A percentile compares a stretch with the other conserved stretches of the same genome.
Conservation (phyloP, 2,797 vertebrate genomes). For the Sebastes alutus region DNA sequence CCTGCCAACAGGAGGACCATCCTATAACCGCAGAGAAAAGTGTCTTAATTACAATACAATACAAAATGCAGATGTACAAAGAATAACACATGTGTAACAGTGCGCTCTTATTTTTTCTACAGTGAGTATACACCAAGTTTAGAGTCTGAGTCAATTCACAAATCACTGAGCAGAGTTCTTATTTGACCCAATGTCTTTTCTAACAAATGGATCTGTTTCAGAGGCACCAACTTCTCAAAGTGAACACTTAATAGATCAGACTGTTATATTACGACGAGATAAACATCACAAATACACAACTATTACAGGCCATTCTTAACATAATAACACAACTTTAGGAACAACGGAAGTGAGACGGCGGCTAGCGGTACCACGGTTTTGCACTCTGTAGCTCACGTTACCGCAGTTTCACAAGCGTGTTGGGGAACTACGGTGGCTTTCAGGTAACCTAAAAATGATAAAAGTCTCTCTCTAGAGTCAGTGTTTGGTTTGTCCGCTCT, state of each 20-base stretch:
- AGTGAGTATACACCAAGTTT: background rate
- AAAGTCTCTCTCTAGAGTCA: too few species aligned
- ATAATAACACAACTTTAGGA: background rate
- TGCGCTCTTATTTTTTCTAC: background rate
- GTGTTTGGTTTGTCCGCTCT: too few species aligned
- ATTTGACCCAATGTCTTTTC: background rate
- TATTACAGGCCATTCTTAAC: background rate
- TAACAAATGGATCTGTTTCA: background rate
- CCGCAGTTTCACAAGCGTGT: too few species aligned
- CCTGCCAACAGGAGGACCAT: background rate
- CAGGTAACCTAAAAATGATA: too few species aligned
- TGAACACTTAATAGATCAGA: background rate
- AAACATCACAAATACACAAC: background rate
- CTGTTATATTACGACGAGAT: background rate
- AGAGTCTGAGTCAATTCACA: background rate
- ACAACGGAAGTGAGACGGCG: too few species aligned
- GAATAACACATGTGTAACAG: background rate
- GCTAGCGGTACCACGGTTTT: too few species aligned
- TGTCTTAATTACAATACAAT: background rate
- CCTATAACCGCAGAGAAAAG: conserved; percentile 47
- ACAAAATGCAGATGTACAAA: background rate
- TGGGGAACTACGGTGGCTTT: too few species aligned
- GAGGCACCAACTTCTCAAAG: background rate
- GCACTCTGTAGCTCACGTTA: too few species aligned
- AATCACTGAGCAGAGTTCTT: background rate